Evolutionary conservation across 1,140 invertebrate genomes (phyloP), one percentile per base, ranked within the genome.

Genomic region (Scaptomyza montana): DNA sequence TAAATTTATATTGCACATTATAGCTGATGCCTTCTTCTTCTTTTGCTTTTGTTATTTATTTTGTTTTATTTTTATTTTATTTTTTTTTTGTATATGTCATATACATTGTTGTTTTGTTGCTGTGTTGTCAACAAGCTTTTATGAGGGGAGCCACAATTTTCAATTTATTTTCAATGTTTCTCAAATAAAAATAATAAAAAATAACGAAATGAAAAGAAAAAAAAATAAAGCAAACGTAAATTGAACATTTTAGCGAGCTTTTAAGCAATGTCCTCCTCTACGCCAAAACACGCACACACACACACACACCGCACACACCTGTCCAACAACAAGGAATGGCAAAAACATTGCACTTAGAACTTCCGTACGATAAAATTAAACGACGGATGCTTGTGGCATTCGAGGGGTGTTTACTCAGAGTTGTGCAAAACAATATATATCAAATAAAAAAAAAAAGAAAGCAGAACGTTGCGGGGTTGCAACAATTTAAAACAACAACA

Each of bases 241-340:
- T 87, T 89, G 84, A 87, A 89, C 84, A 87, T 87, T 87, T 87
- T 87, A 87, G 82, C 85, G 84, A 76, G 76, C 84, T 87, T 89
- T 87, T 87, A 87, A 89, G 80, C 78, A 77, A 86, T 74, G 75
- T 70, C 54, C 49, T 41, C 67, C 41, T 60, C 36, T 33, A 60
- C 49, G 30, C 60, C 45, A 55, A 30, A 33, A 41, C 36, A 64
- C 45, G 7, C 45, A 43, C 56, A 57, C 57, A 54, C 60, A 68
- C 59, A 43, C 54, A 25, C 61, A 16, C 33, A 30, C 39, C 28
- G 5, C 39, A 36, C 71, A 55, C 77, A 76, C 72, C 77, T 80
- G 77, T 56, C 71, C 60, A 79, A 64, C 50, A 78, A 57, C 65
- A 74, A 60, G n/a, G 25, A 51, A 50, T 39, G 10, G 21, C 47